Evolutionary conservation across 2,113 vertebrate species (phyloP).

Genomic region (Calyptommatus sinebrachiatus): DNA sequence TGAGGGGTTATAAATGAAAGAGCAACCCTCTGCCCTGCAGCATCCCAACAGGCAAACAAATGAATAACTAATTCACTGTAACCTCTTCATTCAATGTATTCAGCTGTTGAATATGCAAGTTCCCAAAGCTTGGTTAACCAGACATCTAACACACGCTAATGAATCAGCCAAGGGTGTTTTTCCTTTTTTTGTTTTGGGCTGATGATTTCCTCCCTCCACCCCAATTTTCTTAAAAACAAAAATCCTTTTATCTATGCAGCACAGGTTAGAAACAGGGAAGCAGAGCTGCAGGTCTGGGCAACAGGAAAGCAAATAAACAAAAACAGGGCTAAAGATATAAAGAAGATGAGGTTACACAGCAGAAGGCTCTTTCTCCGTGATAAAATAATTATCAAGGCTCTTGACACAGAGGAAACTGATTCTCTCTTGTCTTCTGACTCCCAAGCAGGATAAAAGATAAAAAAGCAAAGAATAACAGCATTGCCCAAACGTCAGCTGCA

Average conservation of each 20-base stretch:
- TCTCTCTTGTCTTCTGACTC: neutral
- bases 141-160: slow-evolving; percentile 55
- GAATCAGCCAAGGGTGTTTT: slow-evolving; percentile 9
- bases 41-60: slow-evolving; percentile 49
- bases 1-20: slow-evolving; percentile 54
- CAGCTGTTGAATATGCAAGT: slow-evolving; percentile 49
- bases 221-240: slow-evolving; percentile 25
- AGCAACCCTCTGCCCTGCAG: slow-evolving; percentile 28
- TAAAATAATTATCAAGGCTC: slow-evolving; percentile 77
- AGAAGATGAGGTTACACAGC: slow-evolving; percentile 41
- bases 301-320: slow-evolving; percentile 44
- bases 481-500: slow-evolving; percentile 24
- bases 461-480: slow-evolving; percentile 48
- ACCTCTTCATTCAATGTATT: slow-evolving; percentile 55
- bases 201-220: slow-evolving; percentile 7
- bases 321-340: slow-evolving; percentile 39
- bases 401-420: slow-evolving; percentile 62
- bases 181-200: slow-evolving; percentile 30
- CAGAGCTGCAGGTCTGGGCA: slow-evolving; percentile 34
- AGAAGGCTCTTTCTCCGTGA: slow-evolving; percentile 73
- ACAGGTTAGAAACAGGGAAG: slow-evolving; percentile 49
- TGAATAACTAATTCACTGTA: slow-evolving; percentile 56
- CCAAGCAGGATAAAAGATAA: slow-evolving; percentile 55
- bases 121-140: slow-evolving; percentile 53
- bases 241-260: slow-evolving; percentile 44